Conservation (phyloP, 2,113 vertebrate species). For the Odocoileus virginianus region DNA sequence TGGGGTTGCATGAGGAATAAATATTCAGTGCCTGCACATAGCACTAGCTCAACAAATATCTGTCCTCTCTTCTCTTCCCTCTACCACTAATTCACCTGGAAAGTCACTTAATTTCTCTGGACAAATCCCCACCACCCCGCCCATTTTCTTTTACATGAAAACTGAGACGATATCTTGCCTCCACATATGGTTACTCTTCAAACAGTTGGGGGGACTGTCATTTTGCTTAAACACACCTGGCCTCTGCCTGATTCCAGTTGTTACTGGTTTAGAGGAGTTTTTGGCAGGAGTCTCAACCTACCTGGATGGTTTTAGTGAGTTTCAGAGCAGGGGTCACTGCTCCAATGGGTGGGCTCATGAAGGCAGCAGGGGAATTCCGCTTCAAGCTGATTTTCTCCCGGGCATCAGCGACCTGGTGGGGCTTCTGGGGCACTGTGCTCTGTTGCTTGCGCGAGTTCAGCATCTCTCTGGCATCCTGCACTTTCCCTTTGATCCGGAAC, state of each 20-base stretch:
- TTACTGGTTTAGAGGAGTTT: not conserved
- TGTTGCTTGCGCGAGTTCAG: slow-evolving; percentile 94
- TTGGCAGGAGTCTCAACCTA: slow-evolving; percentile 57
- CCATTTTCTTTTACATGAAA: not conserved
- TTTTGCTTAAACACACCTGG: not conserved
- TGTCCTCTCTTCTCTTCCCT: not conserved
- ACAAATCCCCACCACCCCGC: not conserved
- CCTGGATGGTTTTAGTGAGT: slow-evolving; percentile 98
- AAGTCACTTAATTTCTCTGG: not conserved
- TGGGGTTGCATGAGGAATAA: not conserved
- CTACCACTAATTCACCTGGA: not conserved
- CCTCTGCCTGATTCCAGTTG: not conserved
- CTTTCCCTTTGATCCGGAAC: slow-evolving; percentile 92
- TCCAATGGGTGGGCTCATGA: slow-evolving; percentile 73
- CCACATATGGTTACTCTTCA: not conserved
- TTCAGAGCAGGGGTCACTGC: slow-evolving; percentile 85
- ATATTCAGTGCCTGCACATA: not conserved
- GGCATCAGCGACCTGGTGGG: slow-evolving; percentile 89
- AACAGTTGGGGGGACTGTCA: not conserved
- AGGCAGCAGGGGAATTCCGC: slow-evolving; percentile 84
- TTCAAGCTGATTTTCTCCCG: slow-evolving; percentile 94
- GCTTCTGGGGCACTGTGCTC: slow-evolving; percentile 78
- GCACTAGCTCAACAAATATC: not conserved
- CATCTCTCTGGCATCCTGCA: slow-evolving; percentile 95
- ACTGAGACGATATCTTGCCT: not conserved